phyloP scores from a whole-genome alignment of 2,888 invertebrate species.

The Phyllotreta striolata region DNA sequence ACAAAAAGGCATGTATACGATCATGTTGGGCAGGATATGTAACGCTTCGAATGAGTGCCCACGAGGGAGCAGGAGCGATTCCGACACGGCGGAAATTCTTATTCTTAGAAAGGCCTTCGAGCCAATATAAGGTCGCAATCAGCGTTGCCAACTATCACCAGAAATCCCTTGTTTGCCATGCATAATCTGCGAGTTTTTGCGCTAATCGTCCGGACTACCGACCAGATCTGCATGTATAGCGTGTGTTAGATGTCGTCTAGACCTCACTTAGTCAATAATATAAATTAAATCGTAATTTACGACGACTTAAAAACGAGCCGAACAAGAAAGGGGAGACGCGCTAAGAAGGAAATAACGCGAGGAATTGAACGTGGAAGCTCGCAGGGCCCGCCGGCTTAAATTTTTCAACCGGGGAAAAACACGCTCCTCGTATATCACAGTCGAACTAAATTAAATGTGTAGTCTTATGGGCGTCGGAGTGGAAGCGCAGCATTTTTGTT shows the following conservation, averaged over 20 bases:
- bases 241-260: constrained; percentile 20
- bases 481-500: neutral
- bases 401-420: constrained; percentile 13
- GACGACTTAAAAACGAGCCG: constrained; percentile 11
- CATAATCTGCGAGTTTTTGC: neutral
- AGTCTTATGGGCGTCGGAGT: neutral
- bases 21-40: constrained; percentile 45
- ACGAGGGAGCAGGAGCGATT: constrained; percentile 40
- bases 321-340: neutral
- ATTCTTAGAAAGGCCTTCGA: constrained; percentile 46
- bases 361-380: constrained; percentile 17
- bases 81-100: constrained; percentile 49
- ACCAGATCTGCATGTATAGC: constrained; percentile 4
- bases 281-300: constrained; percentile 17
- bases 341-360: constrained; percentile 19
- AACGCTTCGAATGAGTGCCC: constrained; percentile 47
- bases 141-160: no score
- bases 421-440: constrained; percentile 9
- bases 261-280: constrained; percentile 24
- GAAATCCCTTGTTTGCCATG: no score
- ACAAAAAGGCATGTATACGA: constrained; percentile 3
- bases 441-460: constrained; percentile 15
- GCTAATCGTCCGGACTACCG: constrained; percentile 4
- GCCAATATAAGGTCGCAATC: constrained; percentile 5
- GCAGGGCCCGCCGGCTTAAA: constrained; percentile 16